phyloP scores from a whole-genome alignment of 2,113 vertebrate genomes.

The Phoenicopterus ruber region DNA sequence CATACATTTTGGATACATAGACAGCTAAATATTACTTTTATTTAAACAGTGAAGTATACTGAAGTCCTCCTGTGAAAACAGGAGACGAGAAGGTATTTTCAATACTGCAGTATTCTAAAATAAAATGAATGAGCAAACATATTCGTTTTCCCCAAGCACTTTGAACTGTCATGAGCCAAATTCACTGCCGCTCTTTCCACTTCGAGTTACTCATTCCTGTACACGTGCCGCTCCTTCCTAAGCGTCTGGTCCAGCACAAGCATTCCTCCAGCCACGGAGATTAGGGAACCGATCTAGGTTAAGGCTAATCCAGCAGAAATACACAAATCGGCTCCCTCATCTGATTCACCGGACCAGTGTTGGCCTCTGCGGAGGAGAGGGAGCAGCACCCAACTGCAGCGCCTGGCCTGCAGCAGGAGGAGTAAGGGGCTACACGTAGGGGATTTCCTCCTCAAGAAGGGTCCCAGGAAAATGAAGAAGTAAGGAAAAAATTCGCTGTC shows the following conservation, averaged over 20 bases:
- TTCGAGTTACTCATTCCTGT: not conserved
- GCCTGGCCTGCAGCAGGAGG: not conserved
- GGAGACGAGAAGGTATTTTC: not conserved
- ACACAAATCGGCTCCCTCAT: conserved; percentile 10
- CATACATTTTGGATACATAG: not conserved
- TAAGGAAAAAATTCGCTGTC: rapidly evolving
- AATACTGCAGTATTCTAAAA: rapidly evolving
- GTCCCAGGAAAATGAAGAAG: not conserved
- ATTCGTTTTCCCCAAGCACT: not conserved
- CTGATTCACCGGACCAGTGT: not conserved
- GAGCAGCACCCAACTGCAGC: rapidly evolving
- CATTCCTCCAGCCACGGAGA: not conserved
- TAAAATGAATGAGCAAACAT: not conserved
- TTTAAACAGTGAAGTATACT: not conserved
- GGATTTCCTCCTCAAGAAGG: not conserved
- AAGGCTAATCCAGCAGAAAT: conserved; percentile 46
- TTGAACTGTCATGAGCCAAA: not conserved
- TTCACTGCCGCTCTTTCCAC: not conserved
- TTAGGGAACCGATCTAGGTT: conserved; percentile 42
- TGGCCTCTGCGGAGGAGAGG: not conserved
- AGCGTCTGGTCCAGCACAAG: not conserved
- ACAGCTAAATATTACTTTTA: not conserved
- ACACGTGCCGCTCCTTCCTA: not conserved
- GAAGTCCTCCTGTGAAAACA: not conserved
- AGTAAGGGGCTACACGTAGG: not conserved